phyloP scores from a whole-genome alignment of 2,797 vertebrate species.

The Nyctalus aviator region DNA sequence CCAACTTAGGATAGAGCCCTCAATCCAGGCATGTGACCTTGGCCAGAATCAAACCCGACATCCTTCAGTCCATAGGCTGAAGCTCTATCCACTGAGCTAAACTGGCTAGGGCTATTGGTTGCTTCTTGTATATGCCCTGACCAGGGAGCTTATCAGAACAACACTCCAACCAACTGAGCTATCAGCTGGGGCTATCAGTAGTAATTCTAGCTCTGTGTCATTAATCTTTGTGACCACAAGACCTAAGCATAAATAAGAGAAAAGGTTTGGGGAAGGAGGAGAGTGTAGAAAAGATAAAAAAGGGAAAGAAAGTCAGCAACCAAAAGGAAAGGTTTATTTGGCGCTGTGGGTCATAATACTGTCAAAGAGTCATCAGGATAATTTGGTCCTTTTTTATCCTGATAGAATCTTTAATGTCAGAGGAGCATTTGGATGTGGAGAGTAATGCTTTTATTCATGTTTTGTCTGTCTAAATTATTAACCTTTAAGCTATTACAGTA shows the following conservation, averaged over 20 bases:
- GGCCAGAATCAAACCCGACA: no score
- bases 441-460: neutral
- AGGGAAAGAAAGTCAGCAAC: neutral
- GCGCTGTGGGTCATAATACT: neutral
- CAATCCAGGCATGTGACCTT: no score
- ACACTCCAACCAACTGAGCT: neutral
- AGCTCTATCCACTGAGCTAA: no score
- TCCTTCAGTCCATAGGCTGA: no score
- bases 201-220: constrained; percentile 26
- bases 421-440: neutral
- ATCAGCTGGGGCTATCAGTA: neutral
- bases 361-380: neutral
- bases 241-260: constrained; percentile 2
- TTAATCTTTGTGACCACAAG: constrained; percentile 2
- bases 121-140: neutral
- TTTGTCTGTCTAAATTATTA: constrained; percentile 31
- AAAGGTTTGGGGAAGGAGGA: neutral
- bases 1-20: no score
- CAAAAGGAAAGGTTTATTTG: constrained; percentile 30
- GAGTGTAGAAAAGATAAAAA: neutral
- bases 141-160: neutral
- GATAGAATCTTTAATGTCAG: neutral
- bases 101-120: neutral
- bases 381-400: neutral
- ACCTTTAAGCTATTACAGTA: neutral